Conservation (phyloP, 2,797 vertebrate genomes). For the Thaleichthys pacificus region DNA sequence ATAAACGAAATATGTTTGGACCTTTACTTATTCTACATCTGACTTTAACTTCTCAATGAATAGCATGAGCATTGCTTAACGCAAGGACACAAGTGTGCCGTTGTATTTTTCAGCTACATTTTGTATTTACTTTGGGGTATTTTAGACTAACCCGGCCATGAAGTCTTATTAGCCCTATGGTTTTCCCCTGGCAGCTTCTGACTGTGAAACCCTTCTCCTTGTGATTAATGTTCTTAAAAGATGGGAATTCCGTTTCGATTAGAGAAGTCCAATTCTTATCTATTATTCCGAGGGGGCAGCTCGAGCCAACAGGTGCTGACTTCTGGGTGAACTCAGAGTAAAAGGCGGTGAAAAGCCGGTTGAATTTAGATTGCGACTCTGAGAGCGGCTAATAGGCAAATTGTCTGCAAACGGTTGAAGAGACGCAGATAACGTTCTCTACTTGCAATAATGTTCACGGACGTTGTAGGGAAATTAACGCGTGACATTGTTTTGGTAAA, state of each 20-base stretch:
- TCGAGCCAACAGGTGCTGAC: constrained; percentile 34
- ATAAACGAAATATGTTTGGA: neutral
- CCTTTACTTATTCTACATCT: neutral
- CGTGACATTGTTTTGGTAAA: no score
- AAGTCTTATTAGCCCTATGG: neutral
- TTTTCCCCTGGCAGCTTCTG: neutral
- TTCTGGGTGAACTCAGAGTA: constrained; percentile 8
- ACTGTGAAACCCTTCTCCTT: neutral
- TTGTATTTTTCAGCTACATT: neutral
- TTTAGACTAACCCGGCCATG: neutral
- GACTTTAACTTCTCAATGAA: no score
- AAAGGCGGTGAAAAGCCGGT: constrained; percentile 1
- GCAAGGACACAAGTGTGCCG: no score
- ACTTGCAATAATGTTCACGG: neutral
- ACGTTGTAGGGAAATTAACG: no score
- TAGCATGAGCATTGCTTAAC: no score
- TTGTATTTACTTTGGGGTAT: neutral
- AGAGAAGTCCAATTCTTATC: constrained; percentile 15
- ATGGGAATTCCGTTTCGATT: constrained; percentile 32
- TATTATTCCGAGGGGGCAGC: constrained; percentile 15
- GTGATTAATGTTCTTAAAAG: constrained; percentile 7
- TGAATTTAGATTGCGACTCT: neutral
- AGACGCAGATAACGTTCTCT: neutral
- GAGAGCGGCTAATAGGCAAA: neutral
- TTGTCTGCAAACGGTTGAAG: neutral